Conservation (phyloP, 2,113 vertebrate species). For the Mormoops blainvillei region DNA sequence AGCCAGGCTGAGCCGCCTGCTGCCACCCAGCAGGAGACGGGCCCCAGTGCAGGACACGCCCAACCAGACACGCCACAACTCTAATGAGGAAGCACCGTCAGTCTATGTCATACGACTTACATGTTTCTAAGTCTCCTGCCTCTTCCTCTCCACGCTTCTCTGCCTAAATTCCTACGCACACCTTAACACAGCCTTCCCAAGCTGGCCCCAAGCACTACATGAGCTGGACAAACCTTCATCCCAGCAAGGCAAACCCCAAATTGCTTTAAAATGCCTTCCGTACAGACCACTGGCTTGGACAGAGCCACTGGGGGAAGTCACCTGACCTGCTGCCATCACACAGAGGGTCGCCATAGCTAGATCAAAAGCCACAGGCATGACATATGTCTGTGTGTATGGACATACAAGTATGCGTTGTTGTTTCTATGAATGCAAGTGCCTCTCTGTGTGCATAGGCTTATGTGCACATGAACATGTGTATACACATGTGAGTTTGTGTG, state of each 20-base stretch:
- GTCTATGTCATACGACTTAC: too few species aligned
- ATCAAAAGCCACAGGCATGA: not conserved
- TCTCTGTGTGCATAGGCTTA: too few species aligned
- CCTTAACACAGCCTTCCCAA: not conserved
- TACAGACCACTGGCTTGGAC: not conserved
- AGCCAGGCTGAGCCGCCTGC: not conserved
- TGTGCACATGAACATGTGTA: not conserved
- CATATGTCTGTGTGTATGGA: rapidly evolving
- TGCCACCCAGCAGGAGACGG: not conserved
- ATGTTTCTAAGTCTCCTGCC: too few species aligned
- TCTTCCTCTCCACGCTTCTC: not conserved
- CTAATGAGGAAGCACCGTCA: rapidly evolving
- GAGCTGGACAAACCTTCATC: not conserved
- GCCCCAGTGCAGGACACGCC: rapidly evolving
- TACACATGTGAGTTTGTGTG: not conserved
- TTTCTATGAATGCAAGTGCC: not conserved
- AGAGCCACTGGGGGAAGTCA: not conserved
- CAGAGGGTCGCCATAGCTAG: not conserved
- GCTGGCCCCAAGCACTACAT: not conserved
- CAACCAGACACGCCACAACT: rapidly evolving
- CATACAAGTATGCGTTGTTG: rapidly evolving
- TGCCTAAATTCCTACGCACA: not conserved
- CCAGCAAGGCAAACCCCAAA: not conserved
- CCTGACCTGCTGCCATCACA: not conserved
- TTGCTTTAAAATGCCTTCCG: not conserved